phyloP scores from a whole-genome alignment of 2,888 invertebrate genomes.

The Epirrita christyi region DNA sequence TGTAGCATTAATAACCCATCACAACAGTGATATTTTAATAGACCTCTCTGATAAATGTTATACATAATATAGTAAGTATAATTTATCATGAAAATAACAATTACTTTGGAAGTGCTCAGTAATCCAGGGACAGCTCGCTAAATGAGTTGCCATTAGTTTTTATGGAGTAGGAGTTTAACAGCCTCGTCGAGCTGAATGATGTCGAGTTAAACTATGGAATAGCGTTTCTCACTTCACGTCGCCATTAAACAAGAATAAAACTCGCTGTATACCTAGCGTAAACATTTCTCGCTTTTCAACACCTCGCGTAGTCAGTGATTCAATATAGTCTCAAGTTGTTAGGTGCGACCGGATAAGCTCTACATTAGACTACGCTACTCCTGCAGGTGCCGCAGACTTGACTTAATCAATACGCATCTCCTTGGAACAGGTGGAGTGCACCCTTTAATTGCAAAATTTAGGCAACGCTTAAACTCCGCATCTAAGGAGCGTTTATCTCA shows the following conservation, averaged over 20 bases:
- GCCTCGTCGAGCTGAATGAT: constrained; percentile 44
- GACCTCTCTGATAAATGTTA: constrained; percentile 5
- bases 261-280: constrained; percentile 24
- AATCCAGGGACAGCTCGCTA: constrained; percentile 44
- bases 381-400: constrained; percentile 44
- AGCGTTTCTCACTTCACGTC: constrained; percentile 45
- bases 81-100: constrained; percentile 39
- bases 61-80: constrained; percentile 1
- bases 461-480: constrained; percentile 49
- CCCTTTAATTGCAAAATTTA: constrained; percentile 69
- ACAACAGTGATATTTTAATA: neutral
- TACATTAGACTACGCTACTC: constrained; percentile 43
- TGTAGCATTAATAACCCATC: neutral
- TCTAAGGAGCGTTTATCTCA: constrained; percentile 55
- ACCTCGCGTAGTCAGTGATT: neutral
- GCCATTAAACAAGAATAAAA: constrained; percentile 24
- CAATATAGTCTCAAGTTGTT: constrained; percentile 10
- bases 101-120: constrained; percentile 41
- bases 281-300: neutral
- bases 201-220: constrained; percentile 51
- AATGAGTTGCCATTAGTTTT: constrained; percentile 64
- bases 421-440: constrained; percentile 50
- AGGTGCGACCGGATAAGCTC: constrained; percentile 35
- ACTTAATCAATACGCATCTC: constrained; percentile 58
- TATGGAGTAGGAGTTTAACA: constrained; percentile 57